Evolutionary conservation across 2,888 invertebrate genomes (phyloP), one percentile per base, ranked within the genome.

Genomic region (Anagyrus pseudococci): DNA sequence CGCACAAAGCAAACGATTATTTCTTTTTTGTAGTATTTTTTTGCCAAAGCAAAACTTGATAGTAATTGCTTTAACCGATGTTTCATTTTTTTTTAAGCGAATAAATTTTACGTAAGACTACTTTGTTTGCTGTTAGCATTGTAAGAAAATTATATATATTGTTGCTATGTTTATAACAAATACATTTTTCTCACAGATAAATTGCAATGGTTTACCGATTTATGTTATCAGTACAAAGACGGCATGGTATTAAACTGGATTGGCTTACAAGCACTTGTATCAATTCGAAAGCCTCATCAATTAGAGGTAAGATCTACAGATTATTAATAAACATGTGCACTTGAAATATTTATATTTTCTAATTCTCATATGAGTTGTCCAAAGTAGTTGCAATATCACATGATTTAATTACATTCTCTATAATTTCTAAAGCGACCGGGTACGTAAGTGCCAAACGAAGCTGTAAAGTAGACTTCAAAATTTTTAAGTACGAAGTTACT

Each of bases 251-350:
- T 62, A 47, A 17, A 50, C 0, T 72, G 73, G 72, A 1, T 73
- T 6, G 72, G 70, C 6, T 7, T 20, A 7, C 19, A 19, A 0
- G 61, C 67, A 22, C 23, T 52, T 2, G 53, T 73, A 2, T 63
- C 69, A 19, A 41, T 75, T 20, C 67, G 56, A 7, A 70, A 71
- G 50, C 73, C 76, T 2, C 66, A 72, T 60, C 67, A 72, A 47
- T 23, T 72, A 17, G 72, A 74, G 69, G 76, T 74, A 68, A 69
- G n/a, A 8, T n/a, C 19, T 7, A 4, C 33, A 33, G 13, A 4
- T 41, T 33, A 8, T 19, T 54, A n/a, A 22, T 22, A 40, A 17
- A 40, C 2, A 15, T 13, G 10, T 29, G 10, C 10, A 7, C 10
- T 58, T 40, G 13, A 33, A 29, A 33, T 19, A 33, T 50, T 3